Percentiles rank a stretch among this genome's conserved stretches.
These are phyloP conservation scores for Cotesia vestalis DNA, from an alignment of 1,140 invertebrate species.

Conservation along the genomic window DNA sequence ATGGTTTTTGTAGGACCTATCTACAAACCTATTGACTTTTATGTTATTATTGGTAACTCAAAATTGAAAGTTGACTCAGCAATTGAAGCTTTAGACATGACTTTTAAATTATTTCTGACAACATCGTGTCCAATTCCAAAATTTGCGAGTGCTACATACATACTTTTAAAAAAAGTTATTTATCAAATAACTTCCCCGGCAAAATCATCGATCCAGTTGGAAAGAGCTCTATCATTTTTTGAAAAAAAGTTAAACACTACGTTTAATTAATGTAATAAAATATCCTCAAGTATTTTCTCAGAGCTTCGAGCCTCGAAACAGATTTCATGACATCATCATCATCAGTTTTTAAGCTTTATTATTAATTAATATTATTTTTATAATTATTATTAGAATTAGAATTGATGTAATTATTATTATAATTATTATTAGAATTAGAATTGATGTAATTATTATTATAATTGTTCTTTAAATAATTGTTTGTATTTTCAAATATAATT, in stretches of 20 bases:
- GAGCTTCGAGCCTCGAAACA: neutral
- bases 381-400: no score
- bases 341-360: neutral
- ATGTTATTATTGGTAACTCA: constrained; percentile 13
- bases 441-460: no score
- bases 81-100: constrained; percentile 8
- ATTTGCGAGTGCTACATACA: neutral
- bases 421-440: no score
- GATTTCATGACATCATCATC: constrained; percentile 12
- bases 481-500: no score
- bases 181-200: neutral
- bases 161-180: neutral
- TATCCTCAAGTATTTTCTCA: constrained; percentile 16
- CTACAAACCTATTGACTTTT: constrained; percentile 1
- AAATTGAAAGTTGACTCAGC: constrained; percentile 4
- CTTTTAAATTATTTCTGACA: neutral
- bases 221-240: constrained; percentile 18
- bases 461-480: no score
- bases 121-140: neutral
- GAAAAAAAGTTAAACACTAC: constrained; percentile 21
- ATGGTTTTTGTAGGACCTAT: constrained; percentile 23
- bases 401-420: no score
- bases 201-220: constrained; percentile 18
- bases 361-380: no score
- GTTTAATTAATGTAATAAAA: constrained; percentile 16